Evolutionary conservation across 2,888 invertebrate species (phyloP), one percentile per base, ranked within the genome.

Genomic region (Caradrina kadenii): DNA sequence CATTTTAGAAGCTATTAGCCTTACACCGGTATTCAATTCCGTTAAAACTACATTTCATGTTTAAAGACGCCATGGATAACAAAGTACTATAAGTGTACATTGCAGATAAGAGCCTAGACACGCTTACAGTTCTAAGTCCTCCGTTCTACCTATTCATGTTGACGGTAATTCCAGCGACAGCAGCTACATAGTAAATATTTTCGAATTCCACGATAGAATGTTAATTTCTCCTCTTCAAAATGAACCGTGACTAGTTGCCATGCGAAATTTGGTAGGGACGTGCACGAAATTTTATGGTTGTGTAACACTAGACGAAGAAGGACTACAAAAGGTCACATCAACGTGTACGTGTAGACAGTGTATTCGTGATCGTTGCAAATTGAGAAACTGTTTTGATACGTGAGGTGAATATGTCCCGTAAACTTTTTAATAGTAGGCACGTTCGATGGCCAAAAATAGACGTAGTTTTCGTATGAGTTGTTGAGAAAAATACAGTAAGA

Each of bases 171-270:
- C 81, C 82, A 84, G 75, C 76, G 58, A 78, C 80, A 69, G 64
- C 70, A 73, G 73, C 69, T 80, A 86, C 86, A 87, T 86, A 87
- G 74, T 76, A 69, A 82, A 84, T 76, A 76, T 81, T 86, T 83
- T 82, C 78, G 81, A 82, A 87, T 84, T 79, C 85, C 67, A 65
- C 76, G 48, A 86, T 84, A 89, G 89, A 91, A 92, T 91, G 82
- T 81, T 86, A 90, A 92, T 90, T 77, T 65, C 13, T 58, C 61
- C 22, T 63, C 35, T 71, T 82, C 73, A 73, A 84, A 82, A 72
- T 81, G 65, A 69, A 74, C 69, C 77, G 65, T 74, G 79, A 67
- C 63, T 71, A 70, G 80, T 84, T 77, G 74, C 80, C 75, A 80
- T 77, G 79, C 73, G 63, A 82, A 84, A 82, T 86, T 85, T 86